phyloP scores from a whole-genome alignment of 2,797 vertebrate species.

The Pangasius macronema region DNA sequence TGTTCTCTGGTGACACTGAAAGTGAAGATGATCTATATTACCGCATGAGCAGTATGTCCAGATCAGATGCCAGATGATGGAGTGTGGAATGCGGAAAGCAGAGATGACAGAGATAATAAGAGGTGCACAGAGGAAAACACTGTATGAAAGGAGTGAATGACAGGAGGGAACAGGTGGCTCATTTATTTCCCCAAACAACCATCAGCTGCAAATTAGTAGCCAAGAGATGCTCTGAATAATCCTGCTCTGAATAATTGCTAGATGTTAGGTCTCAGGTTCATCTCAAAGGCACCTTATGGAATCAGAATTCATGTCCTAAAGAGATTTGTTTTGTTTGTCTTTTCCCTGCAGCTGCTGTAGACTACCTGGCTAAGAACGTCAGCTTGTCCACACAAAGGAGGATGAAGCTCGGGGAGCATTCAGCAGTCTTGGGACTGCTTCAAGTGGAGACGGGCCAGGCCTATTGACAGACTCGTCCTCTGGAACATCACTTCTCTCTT shows the following conservation, averaged over 20 bases:
- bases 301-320: constrained; percentile 6
- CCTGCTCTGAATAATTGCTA: constrained; percentile 27
- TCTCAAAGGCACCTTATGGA: constrained; percentile 2
- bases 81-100: constrained; percentile 82
- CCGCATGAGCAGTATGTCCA: constrained; percentile 61
- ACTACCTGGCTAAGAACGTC: constrained; percentile 97
- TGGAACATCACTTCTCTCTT: constrained; percentile 36
- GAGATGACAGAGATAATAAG: constrained; percentile 86
- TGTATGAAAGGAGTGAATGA: constrained; percentile 74
- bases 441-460: constrained; percentile 96
- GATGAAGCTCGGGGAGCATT: constrained; percentile 95
- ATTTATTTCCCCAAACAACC: constrained; percentile 38
- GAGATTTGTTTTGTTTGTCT: constrained; percentile 1
- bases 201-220: constrained; percentile 30
- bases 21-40: constrained; percentile 25
- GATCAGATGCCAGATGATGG: constrained; percentile 77
- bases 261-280: neutral
- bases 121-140: constrained; percentile 62
- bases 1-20: constrained; percentile 7
- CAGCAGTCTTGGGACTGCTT: constrained; percentile 91
- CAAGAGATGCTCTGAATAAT: constrained; percentile 31
- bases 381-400: constrained; percentile 92
- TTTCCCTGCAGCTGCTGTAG: constrained; percentile 79
- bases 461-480: constrained; percentile 73
- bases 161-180: constrained; percentile 65